Evolutionary conservation across 2,797 vertebrate genomes (phyloP), one percentile per base, ranked within the genome.

Genomic region (Macropodus opercularis): DNA sequence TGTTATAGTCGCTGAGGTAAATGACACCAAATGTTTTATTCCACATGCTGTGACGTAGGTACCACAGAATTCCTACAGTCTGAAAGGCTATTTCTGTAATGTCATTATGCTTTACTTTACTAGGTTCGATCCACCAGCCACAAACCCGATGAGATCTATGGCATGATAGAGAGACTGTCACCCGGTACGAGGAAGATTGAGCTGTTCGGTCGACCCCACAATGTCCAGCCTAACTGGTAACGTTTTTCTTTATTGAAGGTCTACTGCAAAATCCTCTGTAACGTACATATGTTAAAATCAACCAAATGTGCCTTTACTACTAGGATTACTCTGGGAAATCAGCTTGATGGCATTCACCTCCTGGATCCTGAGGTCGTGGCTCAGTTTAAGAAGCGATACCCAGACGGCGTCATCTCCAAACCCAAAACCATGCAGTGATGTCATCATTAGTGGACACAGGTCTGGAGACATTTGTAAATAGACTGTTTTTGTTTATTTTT

Each of bases 61-160:
- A 39, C 42, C 12, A 17, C 2, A 0, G 3, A 6, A 12, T 41
- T 35, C 29, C 27, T 38, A n/a, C 36, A 65, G 21, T 10, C 5
- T 13, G 6, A 11, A 38, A 39, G 4, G 3, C 11, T 2, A 13
- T 23, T 31, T 31, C 31, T 32, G 2, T 32, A 32, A 32, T 32
- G 1, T 36, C 6, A 12, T 32, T 32, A 32, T n/a, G 29, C 22
- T 52, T 43, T 29, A 17, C n/a, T 31, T 31, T 22, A 13, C 72
- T n/a, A 97, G 95, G 96, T 98, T 31, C 95, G 95, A 65, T 98
- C 96, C 60, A 98, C 95, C 41, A 98, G 95, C 80, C 96, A 98
- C 84, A 98, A 98, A 77, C 96, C 96, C 9, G 95, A 97, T 26
- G 95, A 98, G 85, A 98, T 98, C 79, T 96, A 97, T 21, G 96